These are phyloP conservation scores for Brachypteracias leptosomus DNA, from an alignment of 2,113 vertebrate species.

Conservation along the genomic window DNA sequence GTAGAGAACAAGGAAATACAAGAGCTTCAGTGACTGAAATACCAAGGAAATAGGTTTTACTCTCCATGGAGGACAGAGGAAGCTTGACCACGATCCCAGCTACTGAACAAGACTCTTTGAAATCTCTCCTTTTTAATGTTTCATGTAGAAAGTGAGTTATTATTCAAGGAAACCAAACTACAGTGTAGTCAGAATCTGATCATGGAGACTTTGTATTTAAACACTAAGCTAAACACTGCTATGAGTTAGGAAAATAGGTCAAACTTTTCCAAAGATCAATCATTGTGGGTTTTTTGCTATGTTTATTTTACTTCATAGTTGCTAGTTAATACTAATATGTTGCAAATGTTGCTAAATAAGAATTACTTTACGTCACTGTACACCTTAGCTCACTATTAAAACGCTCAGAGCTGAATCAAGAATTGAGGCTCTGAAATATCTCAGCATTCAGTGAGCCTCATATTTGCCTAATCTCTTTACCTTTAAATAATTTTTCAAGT, in stretches of 20 bases:
- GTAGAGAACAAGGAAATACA: not conserved
- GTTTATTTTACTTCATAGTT: not conserved
- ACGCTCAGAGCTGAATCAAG: not conserved
- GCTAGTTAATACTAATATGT: not conserved
- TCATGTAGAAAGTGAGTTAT: not conserved
- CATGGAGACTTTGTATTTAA: rapidly evolving
- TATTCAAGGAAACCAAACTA: not conserved
- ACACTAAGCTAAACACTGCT: not conserved
- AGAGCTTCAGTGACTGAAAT: not conserved
- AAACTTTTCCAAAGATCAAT: not conserved
- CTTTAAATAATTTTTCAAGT: not conserved
- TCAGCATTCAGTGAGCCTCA: not conserved
- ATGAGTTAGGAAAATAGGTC: not conserved
- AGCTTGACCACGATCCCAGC: not conserved
- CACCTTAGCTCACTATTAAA: not conserved
- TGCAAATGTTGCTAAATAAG: not conserved
- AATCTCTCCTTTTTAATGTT: not conserved
- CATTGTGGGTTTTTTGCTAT: not conserved
- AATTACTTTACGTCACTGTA: not conserved
- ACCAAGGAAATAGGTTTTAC: not conserved
- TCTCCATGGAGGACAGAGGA: not conserved
- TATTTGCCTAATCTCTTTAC: not conserved
- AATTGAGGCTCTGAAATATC: not conserved
- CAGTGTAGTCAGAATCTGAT: not conserved
- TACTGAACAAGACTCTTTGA: not conserved